Conservation (phyloP, 2,797 vertebrate genomes). For the Labroides dimidiatus region DNA sequence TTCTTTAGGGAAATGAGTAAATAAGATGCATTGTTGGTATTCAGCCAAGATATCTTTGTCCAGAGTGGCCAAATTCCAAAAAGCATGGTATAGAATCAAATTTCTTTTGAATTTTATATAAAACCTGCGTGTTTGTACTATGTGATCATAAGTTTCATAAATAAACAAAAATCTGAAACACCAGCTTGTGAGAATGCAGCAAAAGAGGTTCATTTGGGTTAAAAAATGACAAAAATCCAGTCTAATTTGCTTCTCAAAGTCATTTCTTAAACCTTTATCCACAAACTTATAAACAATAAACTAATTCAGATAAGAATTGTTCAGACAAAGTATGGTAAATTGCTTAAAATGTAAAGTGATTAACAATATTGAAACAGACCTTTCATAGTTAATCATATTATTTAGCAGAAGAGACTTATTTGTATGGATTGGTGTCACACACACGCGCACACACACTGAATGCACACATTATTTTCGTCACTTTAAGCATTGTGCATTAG, state of each 20-base stretch:
- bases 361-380: conserved; percentile 65
- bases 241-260: conserved; percentile 15
- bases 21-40: no score
- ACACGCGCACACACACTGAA: conserved; percentile 17
- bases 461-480: conserved; percentile 33
- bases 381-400: conserved; percentile 66
- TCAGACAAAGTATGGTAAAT: conserved; percentile 49
- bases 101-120: no score
- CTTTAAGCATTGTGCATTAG: conserved; percentile 25
- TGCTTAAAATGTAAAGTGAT: conserved; percentile 52
- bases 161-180: not conserved
- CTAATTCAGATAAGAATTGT: conserved; percentile 46
- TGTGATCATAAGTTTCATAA: not conserved
- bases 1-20: no score
- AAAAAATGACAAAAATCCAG: not conserved
- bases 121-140: no score
- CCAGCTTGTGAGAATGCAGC: not conserved
- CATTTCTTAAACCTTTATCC: conserved; percentile 29
- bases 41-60: no score
- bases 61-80: no score
- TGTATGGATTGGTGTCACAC: conserved; percentile 49
- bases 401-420: conserved; percentile 68
- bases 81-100: no score
- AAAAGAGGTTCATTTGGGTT: conserved; percentile 2
- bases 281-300: conserved; percentile 42